Evolutionary conservation across 2,888 invertebrate genomes (phyloP).

Genomic region (Rhagonycha fulva): DNA sequence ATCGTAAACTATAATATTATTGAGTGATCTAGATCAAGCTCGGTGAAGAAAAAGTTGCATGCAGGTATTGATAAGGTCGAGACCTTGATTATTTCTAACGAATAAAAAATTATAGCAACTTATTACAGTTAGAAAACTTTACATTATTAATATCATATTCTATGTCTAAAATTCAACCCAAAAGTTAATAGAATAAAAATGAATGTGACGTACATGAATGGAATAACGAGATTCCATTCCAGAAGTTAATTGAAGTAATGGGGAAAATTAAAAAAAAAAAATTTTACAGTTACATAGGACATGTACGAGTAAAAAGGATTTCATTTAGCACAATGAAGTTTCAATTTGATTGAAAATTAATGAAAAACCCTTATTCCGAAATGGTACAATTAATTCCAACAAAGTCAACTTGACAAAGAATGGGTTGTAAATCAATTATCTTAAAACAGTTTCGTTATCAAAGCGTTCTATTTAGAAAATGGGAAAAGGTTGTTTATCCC

Average conservation of each 20-base stretch:
- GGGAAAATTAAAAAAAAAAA: neutral
- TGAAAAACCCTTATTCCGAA: neutral
- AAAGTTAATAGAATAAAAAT: too few species aligned
- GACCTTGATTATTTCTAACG: too few species aligned
- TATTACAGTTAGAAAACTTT: too few species aligned
- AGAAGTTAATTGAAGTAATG: neutral
- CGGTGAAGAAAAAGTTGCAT: neutral
- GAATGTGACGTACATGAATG: too few species aligned
- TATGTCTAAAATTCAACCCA: too few species aligned
- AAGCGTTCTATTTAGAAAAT: neutral
- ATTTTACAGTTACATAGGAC: neutral
- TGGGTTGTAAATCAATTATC: neutral
- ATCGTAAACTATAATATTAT: neutral
- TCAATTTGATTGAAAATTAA: neutral
- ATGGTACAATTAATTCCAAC: neutral
- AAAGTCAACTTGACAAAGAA: neutral
- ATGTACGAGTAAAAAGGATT: neutral
- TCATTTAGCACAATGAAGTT: too few species aligned
- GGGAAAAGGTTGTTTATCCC: neutral
- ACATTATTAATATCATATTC: too few species aligned
- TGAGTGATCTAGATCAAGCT: too few species aligned
- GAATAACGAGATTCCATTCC: too few species aligned
- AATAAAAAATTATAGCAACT: too few species aligned
- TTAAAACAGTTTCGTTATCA: neutral
- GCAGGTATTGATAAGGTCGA: too few species aligned